Evolutionary conservation across 2,113 vertebrate species (phyloP).

Genomic region (Oreocharis arfaki): DNA sequence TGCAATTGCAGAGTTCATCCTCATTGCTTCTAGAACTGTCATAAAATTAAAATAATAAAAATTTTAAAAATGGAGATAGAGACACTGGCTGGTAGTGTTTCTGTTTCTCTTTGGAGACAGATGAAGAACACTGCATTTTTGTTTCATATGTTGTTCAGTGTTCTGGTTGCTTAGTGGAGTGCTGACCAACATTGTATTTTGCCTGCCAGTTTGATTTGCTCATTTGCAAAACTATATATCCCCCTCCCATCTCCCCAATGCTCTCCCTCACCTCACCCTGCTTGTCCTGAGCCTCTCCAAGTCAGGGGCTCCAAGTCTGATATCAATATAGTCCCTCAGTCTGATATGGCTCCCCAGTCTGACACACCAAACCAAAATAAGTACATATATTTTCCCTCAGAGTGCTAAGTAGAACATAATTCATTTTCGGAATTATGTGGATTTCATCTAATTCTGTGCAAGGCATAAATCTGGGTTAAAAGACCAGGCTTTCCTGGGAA

Average conservation of each 20-base stretch:
- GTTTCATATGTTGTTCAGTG: neutral
- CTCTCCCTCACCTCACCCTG: neutral
- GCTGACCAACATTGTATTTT: neutral
- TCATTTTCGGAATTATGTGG: neutral
- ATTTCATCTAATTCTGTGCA: neutral
- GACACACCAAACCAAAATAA: neutral
- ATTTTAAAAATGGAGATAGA: neutral
- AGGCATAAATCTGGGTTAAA: neutral
- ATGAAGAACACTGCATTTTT: neutral
- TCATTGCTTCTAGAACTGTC: neutral
- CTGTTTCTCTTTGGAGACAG: neutral
- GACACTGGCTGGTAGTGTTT: neutral
- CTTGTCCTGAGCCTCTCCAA: neutral
- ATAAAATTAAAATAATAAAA: neutral
- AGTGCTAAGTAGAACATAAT: neutral
- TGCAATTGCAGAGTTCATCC: neutral
- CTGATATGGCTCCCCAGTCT: neutral
- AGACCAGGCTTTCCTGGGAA: neutral
- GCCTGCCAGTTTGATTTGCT: neutral
- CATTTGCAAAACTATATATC: neutral
- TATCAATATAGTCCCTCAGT: neutral
- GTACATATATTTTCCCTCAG: neutral
- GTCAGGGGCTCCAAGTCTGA: neutral
- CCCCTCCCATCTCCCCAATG: neutral
- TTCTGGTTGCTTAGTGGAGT: neutral